A percentile compares a stretch with the other conserved stretches of the same genome.
These are phyloP conservation scores for Hirundo rustica DNA, from an alignment of 2,797 vertebrate species.

Conservation along the genomic window DNA sequence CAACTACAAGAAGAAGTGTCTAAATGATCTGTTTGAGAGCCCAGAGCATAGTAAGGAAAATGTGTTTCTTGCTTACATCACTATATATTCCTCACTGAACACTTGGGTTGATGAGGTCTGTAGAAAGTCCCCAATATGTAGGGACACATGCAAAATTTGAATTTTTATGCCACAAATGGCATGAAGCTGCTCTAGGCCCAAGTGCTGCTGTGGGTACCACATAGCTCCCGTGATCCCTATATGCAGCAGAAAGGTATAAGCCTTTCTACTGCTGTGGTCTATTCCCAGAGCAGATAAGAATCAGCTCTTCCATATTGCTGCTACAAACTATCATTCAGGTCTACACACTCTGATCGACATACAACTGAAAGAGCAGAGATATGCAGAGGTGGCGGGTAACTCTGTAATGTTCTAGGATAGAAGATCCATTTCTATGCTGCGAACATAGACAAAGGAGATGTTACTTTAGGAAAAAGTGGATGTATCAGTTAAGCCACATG, in stretches of 20 bases:
- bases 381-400: neutral
- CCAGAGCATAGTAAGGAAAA: neutral
- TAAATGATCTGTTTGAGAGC: neutral
- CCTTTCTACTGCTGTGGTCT: neutral
- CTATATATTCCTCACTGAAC: neutral
- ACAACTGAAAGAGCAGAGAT: neutral
- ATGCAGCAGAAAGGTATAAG: neutral
- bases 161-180: neutral
- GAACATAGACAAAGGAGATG: neutral
- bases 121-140: neutral
- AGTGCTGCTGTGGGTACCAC: fast-evolving
- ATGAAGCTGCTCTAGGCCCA: neutral
- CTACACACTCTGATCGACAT: neutral
- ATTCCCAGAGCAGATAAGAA: neutral
- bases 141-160: neutral
- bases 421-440: neutral
- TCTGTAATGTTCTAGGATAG: neutral
- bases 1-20: neutral
- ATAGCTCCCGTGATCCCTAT: neutral
- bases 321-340: neutral
- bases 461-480: neutral
- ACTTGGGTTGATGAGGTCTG: neutral
- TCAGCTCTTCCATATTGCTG: neutral
- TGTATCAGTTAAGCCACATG: fast-evolving
- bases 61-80: neutral